Evolutionary conservation across 2,797 vertebrate species (phyloP).

Genomic region (Ptychobarbus kaznakovi): DNA sequence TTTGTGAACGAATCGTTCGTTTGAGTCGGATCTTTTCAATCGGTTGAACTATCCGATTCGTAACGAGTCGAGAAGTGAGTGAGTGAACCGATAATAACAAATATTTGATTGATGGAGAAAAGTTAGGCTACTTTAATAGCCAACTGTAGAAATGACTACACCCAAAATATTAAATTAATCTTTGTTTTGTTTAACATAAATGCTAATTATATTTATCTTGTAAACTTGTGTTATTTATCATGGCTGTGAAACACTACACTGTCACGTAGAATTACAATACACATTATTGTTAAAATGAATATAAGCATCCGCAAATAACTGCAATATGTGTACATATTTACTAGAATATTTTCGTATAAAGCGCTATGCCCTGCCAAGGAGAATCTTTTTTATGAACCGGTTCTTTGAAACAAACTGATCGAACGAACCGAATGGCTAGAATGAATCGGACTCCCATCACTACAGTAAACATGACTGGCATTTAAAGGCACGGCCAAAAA

Average conservation of each 20-base stretch:
- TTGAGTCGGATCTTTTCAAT: neutral
- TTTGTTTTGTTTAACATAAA: neutral
- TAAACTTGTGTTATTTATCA: neutral
- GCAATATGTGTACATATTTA: neutral
- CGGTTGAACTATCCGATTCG: neutral
- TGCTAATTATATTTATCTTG: neutral
- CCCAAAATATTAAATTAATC: neutral
- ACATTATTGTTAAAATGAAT: neutral
- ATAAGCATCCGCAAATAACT: neutral
- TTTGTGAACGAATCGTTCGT: constrained; percentile 9
- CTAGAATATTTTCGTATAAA: neutral
- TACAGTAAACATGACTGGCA: constrained; percentile 1
- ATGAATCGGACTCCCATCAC: neutral
- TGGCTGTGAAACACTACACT: neutral
- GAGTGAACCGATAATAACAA: neutral
- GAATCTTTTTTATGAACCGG: neutral
- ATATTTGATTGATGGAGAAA: neutral
- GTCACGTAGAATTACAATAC: neutral
- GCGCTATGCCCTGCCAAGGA: neutral
- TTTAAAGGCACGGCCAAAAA: constrained; percentile 10
- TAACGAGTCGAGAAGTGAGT: neutral
- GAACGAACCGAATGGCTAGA: neutral
- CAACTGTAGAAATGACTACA: neutral
- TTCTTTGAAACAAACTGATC: neutral
- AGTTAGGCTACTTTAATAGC: neutral